Base-by-base conservation (phyloP, 2,113 vertebrate genomes). In the Engystomops pustulosus region DNA sequence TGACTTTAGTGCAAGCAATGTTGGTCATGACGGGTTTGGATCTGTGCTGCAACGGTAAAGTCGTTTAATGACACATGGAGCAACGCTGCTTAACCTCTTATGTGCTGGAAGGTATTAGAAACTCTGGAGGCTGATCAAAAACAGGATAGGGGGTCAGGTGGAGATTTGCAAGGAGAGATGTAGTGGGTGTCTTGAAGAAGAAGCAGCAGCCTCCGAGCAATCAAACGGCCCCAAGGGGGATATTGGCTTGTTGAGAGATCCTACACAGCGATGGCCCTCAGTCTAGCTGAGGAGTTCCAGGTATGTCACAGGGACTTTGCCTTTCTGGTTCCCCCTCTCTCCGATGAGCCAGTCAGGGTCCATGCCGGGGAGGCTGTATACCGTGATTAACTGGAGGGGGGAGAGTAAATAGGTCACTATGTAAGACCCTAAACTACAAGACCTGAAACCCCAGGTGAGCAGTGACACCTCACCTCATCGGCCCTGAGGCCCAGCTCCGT, bases 301-400 rank as follows among this genome's bases (percentile, higher is more conserved):
- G 91, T 99, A 99, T 72, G 97, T 99, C 87, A 98, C 97, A 0
- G 97, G 97, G 86, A 99, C 97, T 87, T 96, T 99, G 84, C 97
- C 97, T 87, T 96, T 98, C 90, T 95, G 94, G 89, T 97, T 96
- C 49, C 97, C 96, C 85, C 95, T 90, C 90, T 99, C 97, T 62
- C 97, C 97, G 20, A 99, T 89, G 85, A 99, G 96, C 97, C 97
- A 99, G 86, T 99, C 97, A 0, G 95, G 97, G 87, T 99, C 97
- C 97, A 99, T 98, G 75, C 97, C 97, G 0, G 96, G 97, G 85
- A 98, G 91, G 41, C 97, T 98, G 93, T 98, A 98, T 89, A 99
- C 96, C 0, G 96, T 99, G 88, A 99, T 97, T 83, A 99, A 93
- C 97, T 99, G 90, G n/a, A 1, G 69, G 44, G 76, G 83, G 62